Percentiles rank a stretch among this genome's conserved stretches.
Conservation (phyloP, 1,140 invertebrate species). For the Thrips palmi region DNA sequence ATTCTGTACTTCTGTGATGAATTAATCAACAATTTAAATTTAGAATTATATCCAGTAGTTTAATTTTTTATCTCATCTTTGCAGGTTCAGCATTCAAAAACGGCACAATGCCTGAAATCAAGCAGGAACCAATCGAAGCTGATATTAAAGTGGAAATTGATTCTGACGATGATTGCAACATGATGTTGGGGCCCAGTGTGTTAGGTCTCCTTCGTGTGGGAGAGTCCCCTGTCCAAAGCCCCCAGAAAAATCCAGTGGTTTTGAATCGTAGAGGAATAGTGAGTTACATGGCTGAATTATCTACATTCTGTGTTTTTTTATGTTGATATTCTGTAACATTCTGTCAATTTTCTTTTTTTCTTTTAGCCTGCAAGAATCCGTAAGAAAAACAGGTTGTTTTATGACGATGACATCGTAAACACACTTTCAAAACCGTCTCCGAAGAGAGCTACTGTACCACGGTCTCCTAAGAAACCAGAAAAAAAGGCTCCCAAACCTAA, state of each 20-base stretch:
- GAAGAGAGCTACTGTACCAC: constrained; percentile 13
- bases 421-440: constrained; percentile 19
- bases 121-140: constrained; percentile 14
- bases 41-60: too few relatives aligned
- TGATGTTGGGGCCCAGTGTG: constrained; percentile 54
- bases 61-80: too few relatives aligned
- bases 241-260: constrained; percentile 42
- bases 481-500: constrained; percentile 13
- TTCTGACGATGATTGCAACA: constrained; percentile 7
- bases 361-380: constrained; percentile 60
- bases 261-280: constrained; percentile 66
- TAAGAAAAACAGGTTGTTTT: constrained; percentile 80
- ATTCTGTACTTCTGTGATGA: too few relatives aligned
- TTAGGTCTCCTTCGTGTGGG: constrained; percentile 61
- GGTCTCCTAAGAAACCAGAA: constrained; percentile 15
- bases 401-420: constrained; percentile 80
- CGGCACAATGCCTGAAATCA: constrained; percentile 16
- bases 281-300: constrained; percentile 10
- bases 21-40: too few relatives aligned
- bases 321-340: constrained; percentile 2
- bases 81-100: constrained; percentile 24
- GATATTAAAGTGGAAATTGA: constrained; percentile 10
- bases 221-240: constrained; percentile 49
- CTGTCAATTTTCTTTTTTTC: constrained; percentile 9
- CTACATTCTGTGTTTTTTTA: not conserved